Evolutionary conservation across 2,888 invertebrate genomes (phyloP).

Genomic region (Eucera pruinosa): DNA sequence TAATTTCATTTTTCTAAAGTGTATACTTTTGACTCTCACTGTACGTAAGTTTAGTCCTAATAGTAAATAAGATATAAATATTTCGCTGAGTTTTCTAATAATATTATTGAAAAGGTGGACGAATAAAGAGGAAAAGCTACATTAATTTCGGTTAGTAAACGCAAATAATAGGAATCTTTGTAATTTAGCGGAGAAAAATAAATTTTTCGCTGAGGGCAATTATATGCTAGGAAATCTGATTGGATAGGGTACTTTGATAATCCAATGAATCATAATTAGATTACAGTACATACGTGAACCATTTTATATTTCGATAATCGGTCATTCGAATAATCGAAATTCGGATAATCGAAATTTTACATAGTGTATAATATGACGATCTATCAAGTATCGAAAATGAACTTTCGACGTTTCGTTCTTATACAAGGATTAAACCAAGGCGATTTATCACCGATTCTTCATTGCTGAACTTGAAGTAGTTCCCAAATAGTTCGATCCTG

Average conservation of each 20-base stretch:
- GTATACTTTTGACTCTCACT: too few species aligned
- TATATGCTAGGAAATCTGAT: conserved; percentile 60
- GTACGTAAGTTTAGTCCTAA: too few species aligned
- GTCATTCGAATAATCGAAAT: not conserved
- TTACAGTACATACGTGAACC: too few species aligned
- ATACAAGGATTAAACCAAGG: conserved; percentile 27
- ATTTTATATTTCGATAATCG: too few species aligned
- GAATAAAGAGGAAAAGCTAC: too few species aligned
- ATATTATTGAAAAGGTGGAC: too few species aligned
- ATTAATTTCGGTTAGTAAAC: too few species aligned
- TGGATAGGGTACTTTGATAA: conserved; percentile 67
- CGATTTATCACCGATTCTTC: conserved; percentile 46
- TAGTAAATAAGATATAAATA: too few species aligned
- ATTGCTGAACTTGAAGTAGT: conserved; percentile 29
- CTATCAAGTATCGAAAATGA: conserved; percentile 18
- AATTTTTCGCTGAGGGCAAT: conserved; percentile 51
- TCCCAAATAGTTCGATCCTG: conserved; percentile 47
- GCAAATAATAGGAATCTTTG: too few species aligned
- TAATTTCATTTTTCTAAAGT: too few species aligned
- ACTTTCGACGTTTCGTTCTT: conserved; percentile 12
- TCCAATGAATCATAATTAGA: conserved; percentile 67
- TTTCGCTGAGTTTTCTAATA: too few species aligned
- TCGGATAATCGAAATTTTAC: not conserved
- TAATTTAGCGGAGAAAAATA: conserved; percentile 31
- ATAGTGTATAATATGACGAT: not conserved